These are phyloP conservation scores for Drosophila nr. fundita DNA, from an alignment of 2,888 invertebrate species.

Conservation along the genomic window DNA sequence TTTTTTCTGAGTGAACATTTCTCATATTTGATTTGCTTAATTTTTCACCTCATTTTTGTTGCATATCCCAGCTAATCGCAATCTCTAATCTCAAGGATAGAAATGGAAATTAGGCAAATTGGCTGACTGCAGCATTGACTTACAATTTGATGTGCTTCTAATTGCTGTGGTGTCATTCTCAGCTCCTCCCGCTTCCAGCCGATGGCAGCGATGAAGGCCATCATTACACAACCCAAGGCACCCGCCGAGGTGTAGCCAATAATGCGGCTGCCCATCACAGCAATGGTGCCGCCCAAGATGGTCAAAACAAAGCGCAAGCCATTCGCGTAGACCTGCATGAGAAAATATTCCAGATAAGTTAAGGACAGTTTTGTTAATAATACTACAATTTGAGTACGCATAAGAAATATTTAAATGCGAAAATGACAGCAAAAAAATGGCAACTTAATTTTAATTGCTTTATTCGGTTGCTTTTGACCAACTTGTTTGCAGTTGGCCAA, in stretches of 20 bases:
- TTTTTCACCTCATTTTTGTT: background rate
- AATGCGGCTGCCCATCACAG: slow-evolving; percentile 87
- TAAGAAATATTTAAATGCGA: background rate
- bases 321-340: slow-evolving; percentile 83
- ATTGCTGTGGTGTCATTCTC: slow-evolving; percentile 68
- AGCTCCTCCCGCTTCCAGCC: slow-evolving; percentile 85
- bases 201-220: slow-evolving; percentile 86
- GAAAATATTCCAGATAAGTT: background rate
- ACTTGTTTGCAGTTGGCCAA: background rate
- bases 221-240: slow-evolving; percentile 87
- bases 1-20: background rate
- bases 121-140: slow-evolving; percentile 46
- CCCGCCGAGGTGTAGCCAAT: slow-evolving; percentile 88
- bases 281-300: slow-evolving; percentile 87
- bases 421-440: background rate
- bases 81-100: background rate
- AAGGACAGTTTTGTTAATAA: background rate
- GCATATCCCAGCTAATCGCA: background rate
- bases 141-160: slow-evolving; percentile 80
- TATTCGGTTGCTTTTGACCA: background rate
- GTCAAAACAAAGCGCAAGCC: slow-evolving; percentile 86
- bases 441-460: background rate
- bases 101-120: background rate
- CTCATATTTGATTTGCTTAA: background rate
- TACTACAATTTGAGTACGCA: background rate